These are phyloP conservation scores for Orius insidiosus DNA, from an alignment of 1,140 invertebrate species.

Conservation along the genomic window DNA sequence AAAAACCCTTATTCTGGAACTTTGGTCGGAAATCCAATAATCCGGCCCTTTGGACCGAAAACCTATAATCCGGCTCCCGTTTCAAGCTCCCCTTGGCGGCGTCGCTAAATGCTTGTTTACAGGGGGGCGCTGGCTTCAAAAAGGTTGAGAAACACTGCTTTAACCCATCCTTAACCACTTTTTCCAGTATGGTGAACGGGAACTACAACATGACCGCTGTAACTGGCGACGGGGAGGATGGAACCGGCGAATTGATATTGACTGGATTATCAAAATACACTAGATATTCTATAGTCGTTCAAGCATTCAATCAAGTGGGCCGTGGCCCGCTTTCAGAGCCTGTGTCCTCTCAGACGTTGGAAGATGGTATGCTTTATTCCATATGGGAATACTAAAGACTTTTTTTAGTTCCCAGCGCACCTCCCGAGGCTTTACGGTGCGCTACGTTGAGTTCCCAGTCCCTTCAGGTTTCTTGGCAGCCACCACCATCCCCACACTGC, in stretches of 20 bases:
- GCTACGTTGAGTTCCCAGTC: constrained; percentile 49
- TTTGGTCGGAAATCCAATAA: too few species aligned
- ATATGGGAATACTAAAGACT: background rate
- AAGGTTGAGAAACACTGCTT: too few species aligned
- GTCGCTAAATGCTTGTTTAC: too few species aligned
- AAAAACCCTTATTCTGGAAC: too few species aligned
- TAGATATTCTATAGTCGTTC: constrained; percentile 59
- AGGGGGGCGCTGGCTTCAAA: too few species aligned
- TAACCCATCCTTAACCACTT: background rate
- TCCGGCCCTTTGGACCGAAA: too few species aligned
- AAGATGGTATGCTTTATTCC: constrained; percentile 43
- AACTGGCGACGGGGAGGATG: constrained; percentile 47
- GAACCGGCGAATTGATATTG: constrained; percentile 41
- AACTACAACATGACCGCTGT: constrained; percentile 48
- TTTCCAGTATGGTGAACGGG: constrained; percentile 8
- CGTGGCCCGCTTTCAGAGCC: constrained; percentile 60
- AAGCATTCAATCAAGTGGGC: constrained; percentile 73
- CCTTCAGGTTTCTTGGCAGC: constrained; percentile 66
- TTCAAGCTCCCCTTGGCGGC: too few species aligned
- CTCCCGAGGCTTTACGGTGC: constrained; percentile 56
- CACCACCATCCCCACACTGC: constrained; percentile 52
- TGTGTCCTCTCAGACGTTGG: constrained; percentile 55
- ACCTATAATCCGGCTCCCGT: too few species aligned
- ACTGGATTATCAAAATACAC: constrained; percentile 56
- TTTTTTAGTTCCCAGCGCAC: constrained; percentile 46